Base-by-base conservation (phyloP, 1,140 invertebrate species). In the Trichonephila clavipes region DNA sequence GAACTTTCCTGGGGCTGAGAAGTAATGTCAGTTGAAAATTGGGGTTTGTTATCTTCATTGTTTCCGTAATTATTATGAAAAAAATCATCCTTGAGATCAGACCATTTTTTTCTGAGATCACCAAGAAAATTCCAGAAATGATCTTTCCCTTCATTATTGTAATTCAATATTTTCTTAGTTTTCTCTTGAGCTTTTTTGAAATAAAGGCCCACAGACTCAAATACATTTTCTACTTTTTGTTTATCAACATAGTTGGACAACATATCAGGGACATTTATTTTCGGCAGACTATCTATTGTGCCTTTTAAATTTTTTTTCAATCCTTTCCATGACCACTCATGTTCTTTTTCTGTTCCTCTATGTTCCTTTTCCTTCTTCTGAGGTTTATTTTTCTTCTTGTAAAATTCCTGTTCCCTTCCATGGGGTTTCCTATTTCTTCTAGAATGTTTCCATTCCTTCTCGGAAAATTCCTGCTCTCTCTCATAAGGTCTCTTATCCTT, bases 171-270 rank as follows among this genome's bases (percentile, higher is more conserved):
- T 19, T 86, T 69, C 24, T 86, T 85, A 34, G 72, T 92, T 28
- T 92, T 82, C 40, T 92, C 62, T 59, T 92, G 90, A 14, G 90
- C 82, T 21, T 85, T 86, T 59, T 86, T 92, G 21, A 86, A 92
- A 58, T 66, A 86, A 58, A 86, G 82, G 34, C 83, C n/a, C 34
- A 92, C 44, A 21, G 28, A 69, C 14, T 92, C 61, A 44, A 92
- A 92, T 24, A 58, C 61, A 58, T 58, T 62, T 69, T 92, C 64
- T 3, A 92, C 61, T 66, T 66, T 85, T 40, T 86, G 66, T 58
- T 92, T 92, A 59, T 86, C 59, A 14, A 82, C 58, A 69, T 92
- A 92, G 10, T 86, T 85, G 40, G 81, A 69, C 28, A 92, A 19
- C 81, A 92, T 64, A 34, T 92, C 82, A 66, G 90, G 66, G n/a